phyloP scores from a whole-genome alignment of 2,888 invertebrate species.

The Drosophila paramelanica region DNA sequence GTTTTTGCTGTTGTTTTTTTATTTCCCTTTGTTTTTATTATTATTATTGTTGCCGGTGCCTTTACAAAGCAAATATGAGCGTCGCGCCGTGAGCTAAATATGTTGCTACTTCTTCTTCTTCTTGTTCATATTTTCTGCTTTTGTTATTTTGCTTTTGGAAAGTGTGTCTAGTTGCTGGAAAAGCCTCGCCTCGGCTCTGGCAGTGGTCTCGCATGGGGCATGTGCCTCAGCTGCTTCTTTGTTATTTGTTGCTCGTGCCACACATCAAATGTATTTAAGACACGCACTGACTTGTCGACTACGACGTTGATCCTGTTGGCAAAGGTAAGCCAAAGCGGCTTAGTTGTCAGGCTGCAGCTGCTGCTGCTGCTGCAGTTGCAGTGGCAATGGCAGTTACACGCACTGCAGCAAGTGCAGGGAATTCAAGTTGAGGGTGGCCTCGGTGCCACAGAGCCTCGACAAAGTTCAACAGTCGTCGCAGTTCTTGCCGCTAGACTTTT shows the following conservation, averaged over 20 bases:
- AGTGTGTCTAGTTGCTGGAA: slow-evolving; percentile 44
- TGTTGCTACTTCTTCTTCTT: slow-evolving; percentile 66
- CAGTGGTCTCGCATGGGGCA: background rate
- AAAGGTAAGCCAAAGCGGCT: slow-evolving; percentile 73
- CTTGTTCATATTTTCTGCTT: slow-evolving; percentile 9
- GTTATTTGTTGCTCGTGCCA: slow-evolving; percentile 30
- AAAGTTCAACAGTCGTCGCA: slow-evolving; percentile 76
- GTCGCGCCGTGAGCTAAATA: slow-evolving; percentile 75
- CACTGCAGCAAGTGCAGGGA: slow-evolving; percentile 25
- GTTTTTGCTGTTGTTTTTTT: slow-evolving; percentile 41
- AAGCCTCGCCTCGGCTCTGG: slow-evolving; percentile 9
- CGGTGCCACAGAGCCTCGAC: slow-evolving; percentile 25
- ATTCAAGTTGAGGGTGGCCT: slow-evolving; percentile 33
- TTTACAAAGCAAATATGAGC: slow-evolving; percentile 74
- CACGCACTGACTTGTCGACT: slow-evolving; percentile 60
- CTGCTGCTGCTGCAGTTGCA: slow-evolving; percentile 11
- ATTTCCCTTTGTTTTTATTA: slow-evolving; percentile 57
- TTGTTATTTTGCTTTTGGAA: slow-evolving; percentile 13
- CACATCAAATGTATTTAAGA: slow-evolving; percentile 61
- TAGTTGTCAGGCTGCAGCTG: slow-evolving; percentile 35
- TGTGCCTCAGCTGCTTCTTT: slow-evolving; percentile 38
- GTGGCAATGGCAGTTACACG: slow-evolving; percentile 23
- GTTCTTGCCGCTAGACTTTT: slow-evolving; percentile 56
- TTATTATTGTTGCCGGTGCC: slow-evolving; percentile 71
- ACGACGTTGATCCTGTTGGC: slow-evolving; percentile 64